Base-by-base conservation (phyloP, 2,888 invertebrate genomes). In the Phania funesta region DNA sequence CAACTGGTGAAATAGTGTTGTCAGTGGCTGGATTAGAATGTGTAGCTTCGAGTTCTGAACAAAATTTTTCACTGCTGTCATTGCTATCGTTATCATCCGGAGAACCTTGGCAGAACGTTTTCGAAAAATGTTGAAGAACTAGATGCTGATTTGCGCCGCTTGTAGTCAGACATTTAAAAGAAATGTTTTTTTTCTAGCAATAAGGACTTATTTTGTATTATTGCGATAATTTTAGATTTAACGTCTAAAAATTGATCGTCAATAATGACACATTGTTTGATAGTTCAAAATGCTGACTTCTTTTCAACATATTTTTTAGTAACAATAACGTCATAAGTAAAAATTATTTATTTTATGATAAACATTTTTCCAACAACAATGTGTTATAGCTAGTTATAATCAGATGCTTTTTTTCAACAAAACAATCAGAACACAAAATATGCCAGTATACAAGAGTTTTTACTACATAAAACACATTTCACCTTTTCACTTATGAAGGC, bases 331-430 rank as follows among this genome's bases (percentile, higher is more conserved):
- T 68, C 77, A 68, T 70, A 78, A 70, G 8, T 70, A 46, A 56
- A 64, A 65, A 71, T 78, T 58, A 58, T 58, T 65, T n/a, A 78
- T 35, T 65, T 71, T 65, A 65, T 44, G 62, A 78, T 71, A 78
- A 35, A 64, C 71, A 71, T 70, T 68, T 76, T 44, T 18, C 52
- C 60, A 60, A 32, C 52, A 65, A 65, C 41, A 79, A 71, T 56
- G 56, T 65, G 65, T 11, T 71, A 38, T 71, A 32, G 24, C 71
- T 48, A 65, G 52, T 71, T 58, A 56, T 56, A 71, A 48, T 78
- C 32, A 64, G 64, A 56, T 64, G 32, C 71, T 68, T 68, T 26
- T 64, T 68, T 46, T 78, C 78, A 78, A 48, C 32, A 78, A 77
- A 60, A 52, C 44, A 52, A 44, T 54, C 75, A 75, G 46, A 67